phyloP scores from a whole-genome alignment of 2,797 vertebrate species.

The Rhincodon typus region DNA sequence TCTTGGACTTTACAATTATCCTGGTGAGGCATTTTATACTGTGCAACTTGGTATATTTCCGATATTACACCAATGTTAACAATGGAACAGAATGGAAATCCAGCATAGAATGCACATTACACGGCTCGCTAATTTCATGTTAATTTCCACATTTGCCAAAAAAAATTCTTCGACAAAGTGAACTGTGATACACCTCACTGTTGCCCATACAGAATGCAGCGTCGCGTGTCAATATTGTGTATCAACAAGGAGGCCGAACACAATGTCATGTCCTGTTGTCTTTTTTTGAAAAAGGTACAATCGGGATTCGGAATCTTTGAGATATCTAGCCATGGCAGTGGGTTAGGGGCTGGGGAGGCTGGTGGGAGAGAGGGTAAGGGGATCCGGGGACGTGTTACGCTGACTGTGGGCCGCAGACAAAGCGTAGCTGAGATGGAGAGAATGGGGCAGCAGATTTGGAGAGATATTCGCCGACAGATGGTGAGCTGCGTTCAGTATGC shows the following conservation, averaged over 20 bases:
- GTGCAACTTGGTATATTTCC: neutral
- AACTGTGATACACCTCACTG: neutral
- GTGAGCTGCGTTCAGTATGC: slow-evolving; percentile 92
- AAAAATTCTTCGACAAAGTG: neutral
- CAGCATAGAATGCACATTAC: slow-evolving; percentile 33
- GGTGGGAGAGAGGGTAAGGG: neutral
- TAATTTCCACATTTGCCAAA: slow-evolving; percentile 36
- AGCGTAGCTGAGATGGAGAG: neutral
- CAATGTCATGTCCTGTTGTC: neutral
- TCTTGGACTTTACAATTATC: neutral
- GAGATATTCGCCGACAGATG: slow-evolving; percentile 87
- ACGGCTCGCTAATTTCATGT: slow-evolving; percentile 34
- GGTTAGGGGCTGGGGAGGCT: neutral
- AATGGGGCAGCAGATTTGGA: slow-evolving; percentile 63
- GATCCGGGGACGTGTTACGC: too few relatives aligned
- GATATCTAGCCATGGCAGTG: neutral
- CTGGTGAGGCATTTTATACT: too few relatives aligned
- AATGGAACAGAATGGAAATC: slow-evolving; percentile 34
- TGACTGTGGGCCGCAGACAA: slow-evolving; percentile 16
- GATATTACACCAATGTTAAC: slow-evolving; percentile 26
- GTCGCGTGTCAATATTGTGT: neutral
- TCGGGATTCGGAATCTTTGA: neutral
- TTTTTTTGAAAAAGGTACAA: neutral
- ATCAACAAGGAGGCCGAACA: neutral
- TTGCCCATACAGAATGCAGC: neutral